Evolutionary conservation across 2,888 invertebrate species (phyloP).

Genomic region (Cryptus viduatorius): DNA sequence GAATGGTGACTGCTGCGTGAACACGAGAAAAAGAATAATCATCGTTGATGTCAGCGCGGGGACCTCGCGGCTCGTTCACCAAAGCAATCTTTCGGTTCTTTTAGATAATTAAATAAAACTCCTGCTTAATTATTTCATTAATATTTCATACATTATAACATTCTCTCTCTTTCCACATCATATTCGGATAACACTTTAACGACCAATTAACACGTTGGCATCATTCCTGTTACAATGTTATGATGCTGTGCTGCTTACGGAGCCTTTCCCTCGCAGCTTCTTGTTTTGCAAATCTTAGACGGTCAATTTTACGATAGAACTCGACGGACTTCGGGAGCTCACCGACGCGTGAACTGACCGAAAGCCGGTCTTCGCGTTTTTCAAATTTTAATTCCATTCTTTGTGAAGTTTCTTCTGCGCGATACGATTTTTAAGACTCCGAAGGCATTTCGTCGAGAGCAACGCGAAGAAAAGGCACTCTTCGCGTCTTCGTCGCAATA

Average conservation of each 20-base stretch:
- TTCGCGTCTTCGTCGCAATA: background rate
- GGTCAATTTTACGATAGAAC: background rate
- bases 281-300: background rate
- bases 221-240: constrained; percentile 51
- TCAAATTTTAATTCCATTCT: constrained; percentile 31
- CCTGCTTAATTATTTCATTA: constrained; percentile 48
- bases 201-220: constrained; percentile 42
- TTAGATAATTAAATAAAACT: constrained; percentile 55
- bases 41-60: constrained; percentile 52
- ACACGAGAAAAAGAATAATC: constrained; percentile 48
- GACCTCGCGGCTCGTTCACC: constrained; percentile 15
- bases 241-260: constrained; percentile 19
- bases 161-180: constrained; percentile 4
- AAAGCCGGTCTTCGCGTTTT: background rate
- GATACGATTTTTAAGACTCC: constrained; percentile 37
- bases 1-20: constrained; percentile 43
- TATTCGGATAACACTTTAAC: constrained; percentile 45
- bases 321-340: background rate
- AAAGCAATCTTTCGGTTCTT: constrained; percentile 21
- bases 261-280: background rate
- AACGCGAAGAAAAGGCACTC: constrained; percentile 29
- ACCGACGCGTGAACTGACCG: constrained; percentile 4
- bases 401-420: constrained; percentile 25
- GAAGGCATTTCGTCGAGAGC: constrained; percentile 14
- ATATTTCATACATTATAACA: constrained; percentile 25